Conservation (phyloP, 2,113 vertebrate species). For the Trichechus manatus region DNA sequence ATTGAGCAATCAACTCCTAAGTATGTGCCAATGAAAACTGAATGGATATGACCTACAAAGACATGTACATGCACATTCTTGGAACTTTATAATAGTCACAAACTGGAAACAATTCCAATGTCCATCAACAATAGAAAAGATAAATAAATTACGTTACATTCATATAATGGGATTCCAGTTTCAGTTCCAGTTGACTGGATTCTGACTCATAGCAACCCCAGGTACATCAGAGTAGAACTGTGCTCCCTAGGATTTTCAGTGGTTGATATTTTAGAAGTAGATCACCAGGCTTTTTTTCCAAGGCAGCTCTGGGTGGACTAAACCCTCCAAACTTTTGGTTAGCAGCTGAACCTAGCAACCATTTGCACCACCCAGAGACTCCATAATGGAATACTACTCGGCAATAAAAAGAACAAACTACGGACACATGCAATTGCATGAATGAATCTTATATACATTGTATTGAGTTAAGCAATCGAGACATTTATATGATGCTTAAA, state of each 20-base stretch:
- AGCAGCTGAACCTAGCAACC: neutral
- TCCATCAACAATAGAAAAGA: neutral
- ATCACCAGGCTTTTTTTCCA: neutral
- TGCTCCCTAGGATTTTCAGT: neutral
- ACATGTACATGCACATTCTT: neutral
- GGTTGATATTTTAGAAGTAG: neutral
- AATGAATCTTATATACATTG: neutral
- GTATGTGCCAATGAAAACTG: neutral
- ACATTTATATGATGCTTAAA: neutral
- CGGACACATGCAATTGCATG: neutral
- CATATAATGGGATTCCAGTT: neutral
- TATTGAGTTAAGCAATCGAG: neutral
- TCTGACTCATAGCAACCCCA: neutral
- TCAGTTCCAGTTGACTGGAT: neutral
- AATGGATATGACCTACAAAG: neutral
- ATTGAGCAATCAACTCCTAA: neutral
- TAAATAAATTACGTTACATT: neutral
- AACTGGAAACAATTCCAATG: too few relatives aligned
- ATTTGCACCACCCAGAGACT: neutral
- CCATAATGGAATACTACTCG: neutral
- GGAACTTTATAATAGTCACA: too few relatives aligned
- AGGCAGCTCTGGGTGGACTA: neutral
- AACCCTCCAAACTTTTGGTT: neutral
- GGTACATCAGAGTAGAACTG: neutral
- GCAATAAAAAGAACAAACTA: neutral